Conservation (phyloP, 2,797 vertebrate species). For the Sarcophilus harrisii region DNA sequence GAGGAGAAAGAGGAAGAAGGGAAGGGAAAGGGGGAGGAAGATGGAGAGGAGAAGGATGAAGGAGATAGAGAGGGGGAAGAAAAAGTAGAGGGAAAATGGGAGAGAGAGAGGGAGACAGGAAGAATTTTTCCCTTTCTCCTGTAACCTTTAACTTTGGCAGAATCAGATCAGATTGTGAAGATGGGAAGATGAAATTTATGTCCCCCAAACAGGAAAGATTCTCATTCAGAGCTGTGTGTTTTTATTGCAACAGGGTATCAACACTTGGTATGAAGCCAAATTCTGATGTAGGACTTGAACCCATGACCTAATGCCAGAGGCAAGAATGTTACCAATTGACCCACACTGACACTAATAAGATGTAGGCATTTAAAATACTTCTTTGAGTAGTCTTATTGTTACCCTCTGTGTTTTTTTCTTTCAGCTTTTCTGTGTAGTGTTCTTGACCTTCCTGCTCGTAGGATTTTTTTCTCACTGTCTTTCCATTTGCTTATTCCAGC, state of each 20-base stretch:
- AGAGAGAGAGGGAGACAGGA: no score
- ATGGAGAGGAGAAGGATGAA: no score
- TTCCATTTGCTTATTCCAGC: slow-evolving; percentile 64
- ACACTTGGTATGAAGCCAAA: slow-evolving; percentile 45
- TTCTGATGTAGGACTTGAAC: slow-evolving; percentile 44
- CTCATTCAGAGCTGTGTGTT: slow-evolving; percentile 20
- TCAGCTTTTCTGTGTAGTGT: slow-evolving; percentile 7
- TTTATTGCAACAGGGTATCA: slow-evolving; percentile 10
- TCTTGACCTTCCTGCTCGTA: slow-evolving; percentile 57
- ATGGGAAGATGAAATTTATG: slow-evolving; percentile 6
- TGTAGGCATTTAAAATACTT: slow-evolving; percentile 68
- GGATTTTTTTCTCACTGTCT: slow-evolving; percentile 45
- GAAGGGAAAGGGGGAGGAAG: no score
- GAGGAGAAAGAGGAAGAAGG: no score
- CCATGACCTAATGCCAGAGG: slow-evolving; percentile 47
- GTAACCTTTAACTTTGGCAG: slow-evolving; percentile 37
- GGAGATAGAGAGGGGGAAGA: neutral
- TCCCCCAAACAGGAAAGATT: slow-evolving; percentile 32
- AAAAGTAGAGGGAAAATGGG: no score
- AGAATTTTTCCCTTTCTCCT: slow-evolving; percentile 19
- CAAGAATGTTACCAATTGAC: slow-evolving; percentile 54
- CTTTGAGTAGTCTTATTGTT: slow-evolving; percentile 57
- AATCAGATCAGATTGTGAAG: slow-evolving; percentile 2
- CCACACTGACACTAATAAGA: slow-evolving; percentile 41
- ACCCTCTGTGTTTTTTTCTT: slow-evolving; percentile 49